phyloP scores from a whole-genome alignment of 2,113 vertebrate species.

The Excalfactoria chinensis region DNA sequence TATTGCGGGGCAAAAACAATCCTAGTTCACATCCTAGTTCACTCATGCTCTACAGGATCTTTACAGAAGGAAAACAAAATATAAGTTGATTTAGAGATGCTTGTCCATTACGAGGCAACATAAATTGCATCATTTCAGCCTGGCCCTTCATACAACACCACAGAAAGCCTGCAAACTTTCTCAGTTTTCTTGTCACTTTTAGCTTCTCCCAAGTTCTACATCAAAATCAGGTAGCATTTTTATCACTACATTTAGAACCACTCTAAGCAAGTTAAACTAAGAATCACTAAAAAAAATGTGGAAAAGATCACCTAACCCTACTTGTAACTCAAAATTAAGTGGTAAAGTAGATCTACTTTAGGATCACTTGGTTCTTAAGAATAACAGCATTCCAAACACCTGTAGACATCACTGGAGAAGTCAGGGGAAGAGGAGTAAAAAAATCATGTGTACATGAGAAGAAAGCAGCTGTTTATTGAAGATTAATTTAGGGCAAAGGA shows the following conservation, averaged over 20 bases:
- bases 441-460: rapidly evolving
- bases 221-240: neutral
- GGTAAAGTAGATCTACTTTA: neutral
- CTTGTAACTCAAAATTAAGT: neutral
- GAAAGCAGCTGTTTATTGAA: neutral
- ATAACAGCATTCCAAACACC: neutral
- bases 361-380: neutral
- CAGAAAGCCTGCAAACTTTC: neutral
- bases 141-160: neutral
- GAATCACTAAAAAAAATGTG: neutral
- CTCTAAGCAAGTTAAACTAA: neutral
- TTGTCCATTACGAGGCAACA: neutral
- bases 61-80: neutral
- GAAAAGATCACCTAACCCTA: neutral
- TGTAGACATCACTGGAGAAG: neutral
- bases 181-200: neutral
- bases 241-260: neutral
- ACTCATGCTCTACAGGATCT: neutral
- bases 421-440: neutral
- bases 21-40: neutral
- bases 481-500: neutral
- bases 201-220: neutral
- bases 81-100: neutral
- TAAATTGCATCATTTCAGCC: neutral
- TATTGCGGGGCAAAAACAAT: neutral